Percentiles rank a stretch among this genome's conserved stretches.
Conservation (phyloP, 1,140 invertebrate species). For the Ladona fulva region DNA sequence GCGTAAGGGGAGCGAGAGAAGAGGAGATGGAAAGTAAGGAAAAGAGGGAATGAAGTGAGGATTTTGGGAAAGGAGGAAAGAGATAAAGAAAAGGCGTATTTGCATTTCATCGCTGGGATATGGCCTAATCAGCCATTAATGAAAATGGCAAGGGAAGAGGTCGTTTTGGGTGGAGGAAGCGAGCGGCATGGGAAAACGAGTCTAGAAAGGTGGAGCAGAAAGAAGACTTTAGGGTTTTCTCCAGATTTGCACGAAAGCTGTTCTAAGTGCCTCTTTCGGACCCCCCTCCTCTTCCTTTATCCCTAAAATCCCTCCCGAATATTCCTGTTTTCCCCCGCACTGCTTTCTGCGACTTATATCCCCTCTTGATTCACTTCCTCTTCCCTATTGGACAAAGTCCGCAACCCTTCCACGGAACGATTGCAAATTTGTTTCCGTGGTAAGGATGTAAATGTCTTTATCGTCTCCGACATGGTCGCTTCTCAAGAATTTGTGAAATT, state of each 20-base stretch:
- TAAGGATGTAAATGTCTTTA: no score
- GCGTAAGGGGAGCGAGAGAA: neutral
- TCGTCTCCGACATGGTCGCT: no score
- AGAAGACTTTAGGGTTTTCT: neutral
- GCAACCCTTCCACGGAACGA: no score
- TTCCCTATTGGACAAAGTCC: neutral
- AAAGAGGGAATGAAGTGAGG: neutral
- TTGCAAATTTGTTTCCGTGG: no score
- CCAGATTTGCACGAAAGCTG: neutral
- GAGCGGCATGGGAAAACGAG: neutral
- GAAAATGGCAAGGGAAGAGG: neutral
- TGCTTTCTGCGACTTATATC: neutral
- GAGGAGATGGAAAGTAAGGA: neutral
- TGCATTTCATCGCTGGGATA: neutral
- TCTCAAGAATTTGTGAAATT: no score
- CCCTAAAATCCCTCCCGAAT: neutral
- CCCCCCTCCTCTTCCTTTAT: neutral
- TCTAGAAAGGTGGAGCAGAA: neutral
- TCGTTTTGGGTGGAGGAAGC: neutral
- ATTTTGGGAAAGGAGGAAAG: neutral
- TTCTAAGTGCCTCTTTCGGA: neutral
- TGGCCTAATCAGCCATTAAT: conserved; percentile 4
- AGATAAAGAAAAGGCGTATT: neutral
- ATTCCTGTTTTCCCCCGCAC: neutral
- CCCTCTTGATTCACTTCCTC: neutral